These are phyloP conservation scores for Cherax quadricarinatus DNA, from an alignment of 1,140 invertebrate genomes.

Conservation along the genomic window DNA sequence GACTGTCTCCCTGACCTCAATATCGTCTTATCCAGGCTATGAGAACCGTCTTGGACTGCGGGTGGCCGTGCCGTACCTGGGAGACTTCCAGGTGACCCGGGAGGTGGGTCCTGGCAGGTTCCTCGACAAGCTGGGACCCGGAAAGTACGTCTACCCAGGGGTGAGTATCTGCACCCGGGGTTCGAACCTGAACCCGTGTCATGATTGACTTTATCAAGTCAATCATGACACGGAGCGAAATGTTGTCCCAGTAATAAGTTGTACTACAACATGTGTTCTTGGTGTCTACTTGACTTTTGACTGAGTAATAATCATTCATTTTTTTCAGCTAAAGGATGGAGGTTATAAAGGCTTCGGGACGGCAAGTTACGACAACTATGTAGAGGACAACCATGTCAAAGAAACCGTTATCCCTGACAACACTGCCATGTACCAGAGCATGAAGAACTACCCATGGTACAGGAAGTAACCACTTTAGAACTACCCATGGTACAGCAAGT, in stretches of 20 bases:
- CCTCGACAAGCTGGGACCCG: conserved; percentile 64
- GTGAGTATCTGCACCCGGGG: neutral
- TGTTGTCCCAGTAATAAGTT: no score
- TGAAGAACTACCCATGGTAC: neutral
- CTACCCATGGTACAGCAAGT: no score
- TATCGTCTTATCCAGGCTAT: conserved; percentile 24
- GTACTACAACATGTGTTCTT: no score
- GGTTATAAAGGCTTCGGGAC: neutral
- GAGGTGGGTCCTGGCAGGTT: conserved; percentile 70
- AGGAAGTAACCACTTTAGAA: no score
- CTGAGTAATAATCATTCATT: neutral
- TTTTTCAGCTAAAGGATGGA: neutral
- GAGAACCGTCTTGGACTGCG: conserved; percentile 63
- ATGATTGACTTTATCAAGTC: no score
- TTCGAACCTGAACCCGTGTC: no score
- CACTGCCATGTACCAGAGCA: conserved; percentile 21
- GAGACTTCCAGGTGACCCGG: conserved; percentile 71
- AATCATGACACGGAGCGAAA: no score
- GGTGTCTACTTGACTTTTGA: no score
- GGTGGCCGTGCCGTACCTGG: conserved; percentile 62
- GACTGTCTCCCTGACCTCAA: neutral
- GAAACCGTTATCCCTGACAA: neutral
- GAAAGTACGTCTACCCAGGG: conserved; percentile 51
- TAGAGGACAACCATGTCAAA: neutral
- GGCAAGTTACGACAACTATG: no score